Evolutionary conservation across 2,797 vertebrate species (phyloP).

Genomic region (Manis javanica): DNA sequence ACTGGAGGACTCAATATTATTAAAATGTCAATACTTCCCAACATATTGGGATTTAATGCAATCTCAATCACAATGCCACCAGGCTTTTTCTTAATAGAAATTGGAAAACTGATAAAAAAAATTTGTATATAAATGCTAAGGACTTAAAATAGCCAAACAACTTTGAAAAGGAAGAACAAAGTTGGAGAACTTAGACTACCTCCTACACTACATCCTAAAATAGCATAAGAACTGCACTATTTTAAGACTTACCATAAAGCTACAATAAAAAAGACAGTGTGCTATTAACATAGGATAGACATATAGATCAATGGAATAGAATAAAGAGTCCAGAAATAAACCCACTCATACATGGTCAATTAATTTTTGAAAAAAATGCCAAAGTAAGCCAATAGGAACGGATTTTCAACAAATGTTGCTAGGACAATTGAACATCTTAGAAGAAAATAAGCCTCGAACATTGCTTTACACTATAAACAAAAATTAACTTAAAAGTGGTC

Average conservation of each 20-base stretch:
- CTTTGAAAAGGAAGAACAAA: conserved; percentile 59
- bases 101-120: conserved; percentile 33
- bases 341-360: conserved; percentile 25
- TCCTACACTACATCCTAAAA: conserved; percentile 60
- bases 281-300: conserved; percentile 52
- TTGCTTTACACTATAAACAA: conserved; percentile 31
- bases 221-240: conserved; percentile 49
- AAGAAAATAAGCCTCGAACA: conserved; percentile 33
- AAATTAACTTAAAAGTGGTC: conserved; percentile 63
- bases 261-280: conserved; percentile 54
- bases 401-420: conserved; percentile 54
- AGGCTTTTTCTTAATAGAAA: conserved; percentile 19
- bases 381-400: conserved; percentile 25
- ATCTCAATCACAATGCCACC: background rate
- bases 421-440: conserved; percentile 56
- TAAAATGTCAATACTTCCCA: background rate
- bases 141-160: conserved; percentile 60
- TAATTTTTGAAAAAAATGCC: conserved; percentile 67
- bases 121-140: conserved; percentile 58
- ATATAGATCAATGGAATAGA: conserved; percentile 50
- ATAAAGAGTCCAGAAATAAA: conserved; percentile 63
- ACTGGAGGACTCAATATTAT: background rate
- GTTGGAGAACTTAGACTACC: conserved; percentile 52
- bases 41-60: background rate
- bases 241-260: conserved; percentile 67